Evolutionary conservation across 1,140 invertebrate species (phyloP).

Genomic region (Calosoma granatense): DNA sequence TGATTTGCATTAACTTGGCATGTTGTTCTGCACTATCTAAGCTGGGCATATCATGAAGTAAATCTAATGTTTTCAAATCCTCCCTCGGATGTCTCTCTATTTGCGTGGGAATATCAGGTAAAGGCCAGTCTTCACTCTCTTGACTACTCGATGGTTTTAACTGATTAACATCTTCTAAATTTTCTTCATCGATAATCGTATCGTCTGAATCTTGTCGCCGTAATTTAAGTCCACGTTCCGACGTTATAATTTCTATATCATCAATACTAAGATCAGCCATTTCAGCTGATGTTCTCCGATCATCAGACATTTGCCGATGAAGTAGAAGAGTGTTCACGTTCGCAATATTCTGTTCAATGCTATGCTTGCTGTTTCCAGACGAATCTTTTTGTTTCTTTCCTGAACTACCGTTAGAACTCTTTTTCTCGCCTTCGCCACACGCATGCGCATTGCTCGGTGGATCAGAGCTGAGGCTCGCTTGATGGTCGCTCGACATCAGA

Average conservation of each 20-base stretch:
- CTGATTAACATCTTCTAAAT: slow-evolving; percentile 17
- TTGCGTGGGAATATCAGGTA: slow-evolving; percentile 48
- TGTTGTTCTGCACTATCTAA: slow-evolving; percentile 32
- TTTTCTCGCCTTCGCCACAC: slow-evolving; percentile 34
- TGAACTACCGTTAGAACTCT: slow-evolving; percentile 24
- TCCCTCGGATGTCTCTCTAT: background rate
- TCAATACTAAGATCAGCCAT: slow-evolving; percentile 72
- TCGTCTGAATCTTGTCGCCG: slow-evolving; percentile 33
- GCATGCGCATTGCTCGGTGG: slow-evolving; percentile 58
- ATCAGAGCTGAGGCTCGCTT: slow-evolving; percentile 74
- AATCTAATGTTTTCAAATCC: slow-evolving; percentile 22
- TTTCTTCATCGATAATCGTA: slow-evolving; percentile 33
- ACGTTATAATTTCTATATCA: slow-evolving; percentile 39
- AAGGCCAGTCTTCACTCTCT: slow-evolving; percentile 58
- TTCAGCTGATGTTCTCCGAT: slow-evolving; percentile 67
- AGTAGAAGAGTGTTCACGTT: slow-evolving; percentile 26
- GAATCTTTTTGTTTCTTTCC: slow-evolving; percentile 20
- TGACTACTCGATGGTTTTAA: slow-evolving; percentile 43
- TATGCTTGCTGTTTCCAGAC: slow-evolving; percentile 21
- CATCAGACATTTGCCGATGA: slow-evolving; percentile 52
- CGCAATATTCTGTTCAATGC: slow-evolving; percentile 22
- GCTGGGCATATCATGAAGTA: slow-evolving; percentile 31
- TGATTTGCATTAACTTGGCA: slow-evolving; percentile 34
- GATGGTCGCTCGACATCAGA: slow-evolving; percentile 68
- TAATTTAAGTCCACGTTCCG: slow-evolving; percentile 29